These are phyloP conservation scores for Pemphigus obesinymphae DNA, from an alignment of 1,140 invertebrate genomes.

Conservation along the genomic window DNA sequence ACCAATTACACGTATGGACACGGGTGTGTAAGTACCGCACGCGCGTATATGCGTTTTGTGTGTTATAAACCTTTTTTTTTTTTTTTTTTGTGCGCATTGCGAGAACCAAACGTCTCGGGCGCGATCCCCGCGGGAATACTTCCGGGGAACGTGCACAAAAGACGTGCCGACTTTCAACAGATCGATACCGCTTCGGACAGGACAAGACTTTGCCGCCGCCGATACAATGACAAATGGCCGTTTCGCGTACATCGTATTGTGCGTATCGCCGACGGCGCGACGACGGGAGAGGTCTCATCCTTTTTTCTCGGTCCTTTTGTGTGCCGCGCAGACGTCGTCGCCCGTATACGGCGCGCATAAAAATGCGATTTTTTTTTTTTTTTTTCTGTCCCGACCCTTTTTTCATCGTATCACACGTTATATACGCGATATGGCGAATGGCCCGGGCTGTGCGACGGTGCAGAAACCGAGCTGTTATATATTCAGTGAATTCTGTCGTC, in stretches of 20 bases:
- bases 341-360: not conserved
- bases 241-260: not conserved
- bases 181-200: conserved; percentile 17
- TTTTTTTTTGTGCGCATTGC: not conserved
- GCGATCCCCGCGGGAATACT: conserved; percentile 28
- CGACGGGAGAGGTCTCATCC: not conserved
- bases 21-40: not conserved
- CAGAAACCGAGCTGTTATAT: not conserved
- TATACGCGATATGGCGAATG: not conserved
- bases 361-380: not conserved
- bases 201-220: conserved; percentile 1
- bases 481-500: not conserved
- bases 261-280: not conserved
- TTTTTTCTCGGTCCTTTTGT: not conserved
- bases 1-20: not conserved
- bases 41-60: not conserved
- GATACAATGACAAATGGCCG: conserved; percentile 35
- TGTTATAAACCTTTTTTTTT: not conserved
- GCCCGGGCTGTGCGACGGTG: not conserved
- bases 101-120: conserved; percentile 2
- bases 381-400: not conserved
- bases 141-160: conserved; percentile 33
- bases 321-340: not conserved
- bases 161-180: conserved; percentile 36
- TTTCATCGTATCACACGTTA: not conserved